Evolutionary conservation across 2,797 vertebrate species (phyloP).

Genomic region (Megaceryle alcyon): DNA sequence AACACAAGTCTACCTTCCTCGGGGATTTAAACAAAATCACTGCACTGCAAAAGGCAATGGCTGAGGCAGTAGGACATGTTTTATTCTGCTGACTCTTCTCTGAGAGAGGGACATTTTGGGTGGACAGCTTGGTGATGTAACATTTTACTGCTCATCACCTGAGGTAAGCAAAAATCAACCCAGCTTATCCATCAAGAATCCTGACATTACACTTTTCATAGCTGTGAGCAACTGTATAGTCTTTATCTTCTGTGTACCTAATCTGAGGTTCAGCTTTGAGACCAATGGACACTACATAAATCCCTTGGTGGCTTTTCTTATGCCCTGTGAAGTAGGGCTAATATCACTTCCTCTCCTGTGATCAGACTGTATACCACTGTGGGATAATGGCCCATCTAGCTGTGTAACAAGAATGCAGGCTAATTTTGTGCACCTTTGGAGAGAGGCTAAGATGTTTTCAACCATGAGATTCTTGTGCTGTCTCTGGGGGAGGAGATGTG

Average conservation of each 20-base stretch:
- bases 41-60: not conserved
- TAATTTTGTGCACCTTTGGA: not conserved
- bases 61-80: not conserved
- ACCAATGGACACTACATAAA: not conserved
- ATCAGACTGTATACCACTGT: not conserved
- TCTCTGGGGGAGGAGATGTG: not conserved
- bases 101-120: not conserved
- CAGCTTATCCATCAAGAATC: not conserved
- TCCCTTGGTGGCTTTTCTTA: not conserved
- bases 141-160: not conserved
- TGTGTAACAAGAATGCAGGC: not conserved
- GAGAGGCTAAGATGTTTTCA: not conserved
- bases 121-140: not conserved
- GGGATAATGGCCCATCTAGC: not conserved
- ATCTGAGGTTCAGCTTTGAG: not conserved
- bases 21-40: not conserved
- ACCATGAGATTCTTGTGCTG: not conserved
- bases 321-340: not conserved
- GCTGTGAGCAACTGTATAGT: not conserved
- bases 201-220: not conserved
- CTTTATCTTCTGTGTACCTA: not conserved
- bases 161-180: not conserved
- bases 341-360: not conserved
- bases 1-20: not conserved
- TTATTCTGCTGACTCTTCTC: conserved; percentile 1